Conservation (phyloP, 2,113 vertebrate genomes). For the Fregata magnificens region DNA sequence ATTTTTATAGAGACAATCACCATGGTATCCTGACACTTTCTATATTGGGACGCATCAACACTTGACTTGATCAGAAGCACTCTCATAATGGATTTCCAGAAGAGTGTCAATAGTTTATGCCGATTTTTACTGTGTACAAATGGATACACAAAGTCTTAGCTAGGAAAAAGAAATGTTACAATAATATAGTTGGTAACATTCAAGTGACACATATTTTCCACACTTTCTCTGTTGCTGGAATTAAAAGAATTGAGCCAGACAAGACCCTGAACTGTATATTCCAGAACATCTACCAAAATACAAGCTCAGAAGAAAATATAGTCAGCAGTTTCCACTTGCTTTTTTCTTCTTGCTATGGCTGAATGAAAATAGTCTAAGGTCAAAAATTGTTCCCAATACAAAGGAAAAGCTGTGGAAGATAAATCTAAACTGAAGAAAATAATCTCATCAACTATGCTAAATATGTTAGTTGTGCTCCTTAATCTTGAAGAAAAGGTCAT, state of each 20-base stretch:
- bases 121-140: not conserved
- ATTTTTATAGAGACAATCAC: slow-evolving; percentile 43
- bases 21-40: slow-evolving; percentile 18
- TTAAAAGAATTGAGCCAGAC: not conserved
- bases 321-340: not conserved
- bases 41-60: not conserved
- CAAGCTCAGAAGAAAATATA: not conserved
- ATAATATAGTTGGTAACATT: not conserved
- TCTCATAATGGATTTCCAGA: not conserved
- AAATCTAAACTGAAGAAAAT: not conserved
- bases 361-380: not conserved
- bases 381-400: not conserved
- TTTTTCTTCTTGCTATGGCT: not conserved
- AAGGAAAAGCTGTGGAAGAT: not conserved
- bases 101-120: not conserved
- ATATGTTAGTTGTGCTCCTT: not conserved
- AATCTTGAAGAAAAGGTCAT: slow-evolving; percentile 2
- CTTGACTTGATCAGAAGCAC: slow-evolving; percentile 5
- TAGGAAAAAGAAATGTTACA: not conserved
- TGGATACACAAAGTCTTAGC: not conserved
- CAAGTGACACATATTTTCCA: not conserved
- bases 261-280: not conserved
- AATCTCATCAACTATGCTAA: not conserved
- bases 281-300: not conserved
- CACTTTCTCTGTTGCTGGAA: not conserved